Evolutionary conservation across 2,113 vertebrate species (phyloP), one percentile per base, ranked within the genome.

Genomic region (Prionailurus viverrinus): DNA sequence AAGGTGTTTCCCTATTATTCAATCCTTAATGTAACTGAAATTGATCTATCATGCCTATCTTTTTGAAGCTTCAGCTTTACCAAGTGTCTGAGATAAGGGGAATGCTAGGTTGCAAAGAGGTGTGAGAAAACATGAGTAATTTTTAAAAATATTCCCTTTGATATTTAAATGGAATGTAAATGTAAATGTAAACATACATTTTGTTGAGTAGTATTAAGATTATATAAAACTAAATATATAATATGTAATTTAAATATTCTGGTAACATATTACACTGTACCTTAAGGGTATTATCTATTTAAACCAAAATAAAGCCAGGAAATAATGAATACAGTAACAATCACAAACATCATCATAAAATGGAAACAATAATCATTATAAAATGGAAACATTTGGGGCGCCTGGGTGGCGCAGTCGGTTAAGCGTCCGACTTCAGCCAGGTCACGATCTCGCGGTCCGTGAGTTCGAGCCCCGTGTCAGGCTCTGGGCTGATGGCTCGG

Each of bases 241-340:
- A 36, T 45, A 89, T 1, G 19, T 33, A 71, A 89, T 71, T 69
- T 84, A 71, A 68, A 79, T 39, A 90, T 36, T 19, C 53, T 48
- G 48, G 31, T 61, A 68, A 89, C 23, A n/a, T 58, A 79, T 25
- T 80, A 79, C 31, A 58, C 19, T 74, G 36, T 39, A 21, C 15
- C 41, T 53, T 84, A 71, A n/a, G 9, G 51, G 51, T 58, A 91
- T n/a, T 68, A 76, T 19, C 58, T 73, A 66, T 55, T 73, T 36
- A 78, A 69, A 83, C 21, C n/a, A 97, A 92, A 29, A 33, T 27
- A 90, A 84, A 63, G 51, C 23, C 51, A 69, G 79, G 33, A 96
- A 93, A 89, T 78, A 36, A 66, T 27, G n/a, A 23, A 31, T 84
- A 51, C 6, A 69, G 15, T 2, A 66, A 16, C 53, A 88, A 29